A percentile compares a stretch with the other conserved stretches of the same genome.
Evolutionary conservation across 2,888 invertebrate species (phyloP).

Genomic region (Amphimallon solstitiale): DNA sequence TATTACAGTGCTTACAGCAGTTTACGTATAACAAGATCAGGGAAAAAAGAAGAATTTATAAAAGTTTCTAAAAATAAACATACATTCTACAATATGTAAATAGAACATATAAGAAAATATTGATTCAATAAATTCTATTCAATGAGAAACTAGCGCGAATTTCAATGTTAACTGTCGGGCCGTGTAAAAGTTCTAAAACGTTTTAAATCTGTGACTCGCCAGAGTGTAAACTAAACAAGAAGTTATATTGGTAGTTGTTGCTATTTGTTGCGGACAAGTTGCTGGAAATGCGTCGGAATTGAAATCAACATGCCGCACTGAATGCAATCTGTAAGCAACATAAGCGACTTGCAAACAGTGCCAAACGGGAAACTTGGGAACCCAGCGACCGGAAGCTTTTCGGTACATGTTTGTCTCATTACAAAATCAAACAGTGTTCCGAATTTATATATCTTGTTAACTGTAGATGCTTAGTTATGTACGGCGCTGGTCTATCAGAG

Average conservation of each 20-base stretch:
- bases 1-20: no score
- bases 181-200: conserved; percentile 28
- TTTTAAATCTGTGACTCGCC: conserved; percentile 11
- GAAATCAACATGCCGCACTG: conserved; percentile 44
- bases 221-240: conserved; percentile 13
- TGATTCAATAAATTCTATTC: no score
- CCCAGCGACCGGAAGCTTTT: conserved; percentile 55
- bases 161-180: background rate
- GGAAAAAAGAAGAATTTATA: no score
- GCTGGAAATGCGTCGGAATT: conserved; percentile 42
- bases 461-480: conserved; percentile 48
- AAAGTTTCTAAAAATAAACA: no score
- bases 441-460: conserved; percentile 56
- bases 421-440: conserved; percentile 58
- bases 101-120: no score
- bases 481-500: conserved; percentile 36
- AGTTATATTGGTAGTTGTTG: conserved; percentile 15
- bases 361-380: conserved; percentile 50
- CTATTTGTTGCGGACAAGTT: conserved; percentile 30
- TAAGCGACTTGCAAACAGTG: conserved; percentile 52
- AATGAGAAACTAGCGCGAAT: conserved; percentile 2
- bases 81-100: no score
- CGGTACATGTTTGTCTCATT: conserved; percentile 58
- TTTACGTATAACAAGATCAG: no score
- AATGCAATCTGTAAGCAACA: conserved; percentile 41